Conservation (phyloP, 2,888 invertebrate species). For the Phytoseiulus persimilis region DNA sequence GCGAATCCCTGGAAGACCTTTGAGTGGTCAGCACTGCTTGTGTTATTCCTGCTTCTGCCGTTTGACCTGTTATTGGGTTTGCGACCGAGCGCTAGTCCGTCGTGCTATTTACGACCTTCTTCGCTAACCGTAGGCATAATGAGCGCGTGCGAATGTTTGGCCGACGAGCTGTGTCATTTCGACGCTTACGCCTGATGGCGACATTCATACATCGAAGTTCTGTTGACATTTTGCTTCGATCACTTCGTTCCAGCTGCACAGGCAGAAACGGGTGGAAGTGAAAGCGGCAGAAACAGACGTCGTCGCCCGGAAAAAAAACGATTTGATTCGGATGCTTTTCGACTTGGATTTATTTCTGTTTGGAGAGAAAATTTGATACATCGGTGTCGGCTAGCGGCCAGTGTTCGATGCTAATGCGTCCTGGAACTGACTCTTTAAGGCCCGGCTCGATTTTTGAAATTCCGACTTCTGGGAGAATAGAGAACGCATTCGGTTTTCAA, state of each 20-base stretch:
- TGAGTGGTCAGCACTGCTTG: background rate
- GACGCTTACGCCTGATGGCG: background rate
- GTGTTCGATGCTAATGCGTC: no score
- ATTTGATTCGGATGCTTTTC: background rate
- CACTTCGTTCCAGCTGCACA: background rate
- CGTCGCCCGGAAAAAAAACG: background rate
- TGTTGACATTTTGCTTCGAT: background rate
- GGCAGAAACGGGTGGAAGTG: no score
- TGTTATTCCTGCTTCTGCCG: background rate
- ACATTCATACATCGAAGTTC: background rate
- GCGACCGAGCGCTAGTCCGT: background rate
- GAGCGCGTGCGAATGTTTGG: background rate
- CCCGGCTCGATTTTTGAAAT: background rate
- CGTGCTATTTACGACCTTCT: background rate
- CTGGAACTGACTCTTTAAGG: background rate
- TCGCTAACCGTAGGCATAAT: background rate
- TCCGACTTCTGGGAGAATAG: background rate
- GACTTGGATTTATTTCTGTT: background rate
- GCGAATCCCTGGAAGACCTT: background rate
- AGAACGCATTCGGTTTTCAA: background rate
- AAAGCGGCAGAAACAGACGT: no score
- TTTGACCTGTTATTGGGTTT: background rate
- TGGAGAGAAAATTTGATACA: background rate
- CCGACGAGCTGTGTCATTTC: background rate
- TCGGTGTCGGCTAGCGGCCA: background rate